Conservation (phyloP, 2,113 vertebrate species). For the Protobothrops flavoviridis region DNA sequence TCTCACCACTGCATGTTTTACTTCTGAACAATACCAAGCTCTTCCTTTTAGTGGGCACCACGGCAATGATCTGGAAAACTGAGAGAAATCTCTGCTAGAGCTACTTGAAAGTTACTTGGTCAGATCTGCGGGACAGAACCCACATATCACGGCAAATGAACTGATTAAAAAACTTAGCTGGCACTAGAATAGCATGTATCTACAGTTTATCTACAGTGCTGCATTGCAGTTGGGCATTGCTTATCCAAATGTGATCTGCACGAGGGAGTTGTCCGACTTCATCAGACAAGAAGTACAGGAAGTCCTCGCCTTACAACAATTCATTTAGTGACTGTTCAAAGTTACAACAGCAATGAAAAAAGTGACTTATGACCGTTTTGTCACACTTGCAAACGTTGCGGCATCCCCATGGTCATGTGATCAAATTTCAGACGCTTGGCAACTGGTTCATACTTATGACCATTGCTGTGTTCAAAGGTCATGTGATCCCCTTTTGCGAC, state of each 20-base stretch:
- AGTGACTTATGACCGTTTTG: neutral
- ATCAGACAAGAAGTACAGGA: neutral
- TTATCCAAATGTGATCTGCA: neutral
- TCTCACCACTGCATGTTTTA: neutral
- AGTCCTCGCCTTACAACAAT: neutral
- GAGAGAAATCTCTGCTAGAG: neutral
- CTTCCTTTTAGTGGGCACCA: neutral
- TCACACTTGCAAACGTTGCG: neutral
- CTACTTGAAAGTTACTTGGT: neutral
- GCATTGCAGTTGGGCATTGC: neutral
- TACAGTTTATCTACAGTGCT: neutral
- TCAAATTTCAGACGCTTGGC: neutral
- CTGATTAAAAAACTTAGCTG: neutral
- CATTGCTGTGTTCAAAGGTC: too few relatives aligned
- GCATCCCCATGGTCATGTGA: neutral
- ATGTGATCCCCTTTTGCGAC: neutral
- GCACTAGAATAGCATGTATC: neutral
- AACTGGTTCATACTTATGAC: neutral
- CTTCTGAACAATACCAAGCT: neutral
- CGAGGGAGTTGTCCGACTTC: neutral
- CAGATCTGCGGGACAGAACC: neutral
- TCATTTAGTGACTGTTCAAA: neutral
- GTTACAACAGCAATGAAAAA: neutral
- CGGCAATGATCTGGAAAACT: neutral
- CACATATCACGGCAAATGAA: neutral